Evolutionary conservation across 2,888 invertebrate species (phyloP).

Genomic region (Ferrisia virgata): DNA sequence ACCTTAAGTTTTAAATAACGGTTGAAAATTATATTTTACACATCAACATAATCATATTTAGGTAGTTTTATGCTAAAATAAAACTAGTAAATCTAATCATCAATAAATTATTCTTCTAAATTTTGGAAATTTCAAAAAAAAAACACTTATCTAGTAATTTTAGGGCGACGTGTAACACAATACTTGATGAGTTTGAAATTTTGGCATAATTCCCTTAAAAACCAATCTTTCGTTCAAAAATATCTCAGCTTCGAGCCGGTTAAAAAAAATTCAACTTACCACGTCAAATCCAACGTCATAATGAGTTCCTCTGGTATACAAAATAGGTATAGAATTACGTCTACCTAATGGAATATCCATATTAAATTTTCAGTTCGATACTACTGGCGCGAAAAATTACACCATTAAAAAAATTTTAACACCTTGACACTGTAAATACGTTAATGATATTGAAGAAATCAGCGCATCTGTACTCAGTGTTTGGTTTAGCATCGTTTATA

Average conservation of each 20-base stretch:
- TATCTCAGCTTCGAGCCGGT: no score
- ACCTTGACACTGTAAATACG: constrained; percentile 23
- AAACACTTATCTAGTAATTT: no score
- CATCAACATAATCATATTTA: no score
- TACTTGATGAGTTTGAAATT: no score
- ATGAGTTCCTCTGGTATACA: constrained; percentile 74
- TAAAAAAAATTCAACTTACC: constrained; percentile 60
- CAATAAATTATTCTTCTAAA: no score
- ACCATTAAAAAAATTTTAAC: constrained; percentile 3
- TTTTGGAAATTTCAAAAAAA: no score
- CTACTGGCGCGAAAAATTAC: not conserved
- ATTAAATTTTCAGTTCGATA: not conserved
- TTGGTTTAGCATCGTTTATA: not conserved
- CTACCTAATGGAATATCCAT: constrained; percentile 52
- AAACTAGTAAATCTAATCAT: no score
- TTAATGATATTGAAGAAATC: constrained; percentile 33
- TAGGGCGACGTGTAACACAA: no score
- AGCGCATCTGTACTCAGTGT: not conserved
- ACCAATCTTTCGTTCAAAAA: not conserved
- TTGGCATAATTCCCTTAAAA: no score
- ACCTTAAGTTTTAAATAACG: no score
- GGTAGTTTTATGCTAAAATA: no score
- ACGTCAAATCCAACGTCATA: constrained; percentile 84
- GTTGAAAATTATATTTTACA: no score
- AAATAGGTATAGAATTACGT: constrained; percentile 69